Evolutionary conservation across 2,113 vertebrate species (phyloP), one percentile per base, ranked within the genome.

Genomic region (Microcebus murinus): DNA sequence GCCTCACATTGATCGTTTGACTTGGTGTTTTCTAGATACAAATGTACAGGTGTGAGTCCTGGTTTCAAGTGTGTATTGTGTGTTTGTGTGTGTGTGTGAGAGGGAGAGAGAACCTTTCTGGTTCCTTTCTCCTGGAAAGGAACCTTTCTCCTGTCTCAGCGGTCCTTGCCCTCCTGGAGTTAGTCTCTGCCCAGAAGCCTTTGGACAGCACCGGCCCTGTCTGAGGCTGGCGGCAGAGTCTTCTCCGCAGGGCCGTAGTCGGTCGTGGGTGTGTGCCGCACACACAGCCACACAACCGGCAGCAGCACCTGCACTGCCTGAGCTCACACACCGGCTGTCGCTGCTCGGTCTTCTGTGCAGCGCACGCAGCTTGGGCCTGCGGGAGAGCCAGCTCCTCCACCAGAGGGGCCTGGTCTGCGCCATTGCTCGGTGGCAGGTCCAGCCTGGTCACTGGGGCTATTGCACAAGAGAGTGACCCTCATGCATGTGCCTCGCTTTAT

Each of bases 401-500:
- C 21, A 31, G 20, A 48, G 50, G 42, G 4, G 6, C 36, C 25
- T 12, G 7, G 4, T 34, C 48, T 14, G 15, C 4, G 18, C 8
- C 2, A 5, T n/a, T 50, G 61, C 11, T 6, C 3, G 1, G 74
- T 4, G 15, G 59, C 59, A 50, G 65, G 34, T 4, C 1, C 17
- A 36, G 27, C 29, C 8, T 23, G 1, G 18, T 59, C 17, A 1
- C 8, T 23, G 52, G 55, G 55, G 55, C 20, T 57, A 21, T 57
- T 20, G 4, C 13, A 1, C 6, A n/a, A 55, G 27, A 50, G 23
- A 21, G 55, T 0, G 31, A 14, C 23, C 5, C 3, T 18, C 50
- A 42, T 2, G 1, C 14, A 1, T 14, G 8, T 9, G 13, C 52
- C 52, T 55, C 55, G 0, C 3, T 52, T 18, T 23, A 15, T 42